These are phyloP conservation scores for Scopus umbretta DNA, from an alignment of 2,113 vertebrate genomes.

Conservation along the genomic window DNA sequence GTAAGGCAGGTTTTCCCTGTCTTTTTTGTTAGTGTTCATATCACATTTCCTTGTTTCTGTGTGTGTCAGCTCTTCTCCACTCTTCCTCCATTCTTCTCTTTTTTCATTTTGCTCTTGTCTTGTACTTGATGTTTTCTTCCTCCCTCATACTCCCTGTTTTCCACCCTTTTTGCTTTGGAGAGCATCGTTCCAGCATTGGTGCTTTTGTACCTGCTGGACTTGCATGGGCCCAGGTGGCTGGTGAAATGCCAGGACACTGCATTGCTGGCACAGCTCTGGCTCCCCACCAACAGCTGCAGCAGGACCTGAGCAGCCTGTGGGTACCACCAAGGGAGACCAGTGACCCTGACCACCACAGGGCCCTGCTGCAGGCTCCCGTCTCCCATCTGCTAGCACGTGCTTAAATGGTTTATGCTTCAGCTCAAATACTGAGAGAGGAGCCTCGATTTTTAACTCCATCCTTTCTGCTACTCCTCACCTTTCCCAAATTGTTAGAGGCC, in stretches of 20 bases:
- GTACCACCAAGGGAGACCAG: neutral
- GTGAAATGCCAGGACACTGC: neutral
- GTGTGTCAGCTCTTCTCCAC: neutral
- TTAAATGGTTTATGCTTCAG: neutral
- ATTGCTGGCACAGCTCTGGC: neutral
- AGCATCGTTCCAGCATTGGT: accelerated
- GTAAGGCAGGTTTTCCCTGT: neutral
- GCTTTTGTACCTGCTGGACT: neutral
- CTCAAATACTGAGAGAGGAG: neutral
- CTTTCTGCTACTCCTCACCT: neutral
- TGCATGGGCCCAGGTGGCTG: accelerated
- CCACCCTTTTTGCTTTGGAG: neutral
- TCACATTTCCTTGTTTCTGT: neutral
- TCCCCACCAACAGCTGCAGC: neutral
- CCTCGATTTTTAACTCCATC: neutral
- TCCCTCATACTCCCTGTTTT: neutral
- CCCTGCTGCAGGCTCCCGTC: neutral
- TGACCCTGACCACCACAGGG: accelerated
- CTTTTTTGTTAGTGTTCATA: neutral
- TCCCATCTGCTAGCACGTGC: neutral
- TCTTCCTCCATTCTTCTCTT: neutral
- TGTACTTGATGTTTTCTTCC: neutral
- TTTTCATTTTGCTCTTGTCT: neutral
- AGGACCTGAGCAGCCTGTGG: neutral
- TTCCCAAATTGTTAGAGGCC: neutral